Base-by-base conservation (phyloP, 2,888 invertebrate genomes). In the Nebria brevicollis region DNA sequence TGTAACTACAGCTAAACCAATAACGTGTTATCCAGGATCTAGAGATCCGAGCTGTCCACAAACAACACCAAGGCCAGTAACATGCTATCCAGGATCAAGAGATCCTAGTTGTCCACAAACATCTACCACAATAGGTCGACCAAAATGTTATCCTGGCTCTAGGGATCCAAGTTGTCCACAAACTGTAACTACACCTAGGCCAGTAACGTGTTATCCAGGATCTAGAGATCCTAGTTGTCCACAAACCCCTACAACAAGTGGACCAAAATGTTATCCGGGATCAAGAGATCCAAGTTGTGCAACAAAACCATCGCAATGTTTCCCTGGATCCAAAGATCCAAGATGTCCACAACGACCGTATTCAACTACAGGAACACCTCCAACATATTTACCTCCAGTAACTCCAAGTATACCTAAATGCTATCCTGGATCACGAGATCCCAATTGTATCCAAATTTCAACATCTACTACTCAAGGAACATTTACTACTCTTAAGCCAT, bases 251-350 rank as follows among this genome's bases (percentile, higher is more conserved):
- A 84, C 8, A 84, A 77, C 85, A 2, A 4, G 25, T 25, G 6
- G 84, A 86, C 20, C 20, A 34, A 34, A 2, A 54, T 89, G 89
- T 75, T 88, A 85, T 75, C 88, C 89, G 0, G 89, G 89, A 13
- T 86, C 84, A 1, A 83, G 72, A 20, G 85, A 86, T 82, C 85
- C 86, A 6, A 83, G 85, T 66, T 86, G 86, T 82, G 84, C 34
- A 34, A 34, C 34, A 34, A 34, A 2, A 10, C 43, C 82, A 11
- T 42, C 82, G 83, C 83, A 6, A 82, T 77, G 79, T 15, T 77
- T 77, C 73, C 82, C 83, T 10, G 77, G 83, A 80, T 43, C 84
- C 84, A 1, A 81, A 82, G 41, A 81, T 81, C 43, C 87, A 2
- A 83, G 88, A 20, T 88, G 88, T 66, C 85, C 84, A 87, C 68